A percentile compares a stretch with the other conserved stretches of the same genome.
Conservation (phyloP, 2,888 invertebrate species). For the Leptinotarsa juncta region DNA sequence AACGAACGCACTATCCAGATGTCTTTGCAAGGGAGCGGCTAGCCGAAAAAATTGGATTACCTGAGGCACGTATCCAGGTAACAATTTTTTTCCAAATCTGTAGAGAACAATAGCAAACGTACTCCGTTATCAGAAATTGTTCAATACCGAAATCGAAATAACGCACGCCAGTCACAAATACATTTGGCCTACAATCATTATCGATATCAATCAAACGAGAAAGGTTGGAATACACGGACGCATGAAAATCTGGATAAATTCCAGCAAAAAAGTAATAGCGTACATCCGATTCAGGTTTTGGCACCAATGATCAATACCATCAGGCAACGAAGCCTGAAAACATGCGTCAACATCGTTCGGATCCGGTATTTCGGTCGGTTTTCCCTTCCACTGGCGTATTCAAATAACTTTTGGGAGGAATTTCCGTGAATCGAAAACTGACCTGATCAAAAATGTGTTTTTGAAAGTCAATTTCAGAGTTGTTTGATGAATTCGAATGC, state of each 20-base stretch:
- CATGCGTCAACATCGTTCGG: conserved; percentile 70
- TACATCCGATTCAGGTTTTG: conserved; percentile 57
- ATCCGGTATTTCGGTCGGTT: conserved; percentile 17
- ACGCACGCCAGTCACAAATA: neutral
- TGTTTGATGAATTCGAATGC: conserved; percentile 13
- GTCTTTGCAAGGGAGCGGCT: conserved; percentile 96
- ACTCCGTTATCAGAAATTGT: conserved; percentile 1
- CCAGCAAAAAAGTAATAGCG: conserved; percentile 46
- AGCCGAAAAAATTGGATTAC: conserved; percentile 97
- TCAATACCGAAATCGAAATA: neutral
- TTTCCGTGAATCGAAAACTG: conserved; percentile 20
- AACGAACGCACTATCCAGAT: conserved; percentile 97
- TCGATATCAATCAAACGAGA: conserved; percentile 19
- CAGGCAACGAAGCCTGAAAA: conserved; percentile 72
- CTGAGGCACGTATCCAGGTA: conserved; percentile 99
- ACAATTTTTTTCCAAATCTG: conserved; percentile 68
- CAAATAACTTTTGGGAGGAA: conserved; percentile 12
- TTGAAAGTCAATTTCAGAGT: conserved; percentile 5
- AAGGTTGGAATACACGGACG: conserved; percentile 27
- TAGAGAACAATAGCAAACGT: conserved; percentile 37
- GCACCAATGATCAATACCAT: conserved; percentile 69
- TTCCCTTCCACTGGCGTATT: conserved; percentile 19
- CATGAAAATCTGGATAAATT: conserved; percentile 34
- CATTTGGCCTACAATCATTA: neutral
- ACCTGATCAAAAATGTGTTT: conserved; percentile 20